Evolutionary conservation across 2,888 invertebrate species (phyloP).

Genomic region (Dynastes hyllus): DNA sequence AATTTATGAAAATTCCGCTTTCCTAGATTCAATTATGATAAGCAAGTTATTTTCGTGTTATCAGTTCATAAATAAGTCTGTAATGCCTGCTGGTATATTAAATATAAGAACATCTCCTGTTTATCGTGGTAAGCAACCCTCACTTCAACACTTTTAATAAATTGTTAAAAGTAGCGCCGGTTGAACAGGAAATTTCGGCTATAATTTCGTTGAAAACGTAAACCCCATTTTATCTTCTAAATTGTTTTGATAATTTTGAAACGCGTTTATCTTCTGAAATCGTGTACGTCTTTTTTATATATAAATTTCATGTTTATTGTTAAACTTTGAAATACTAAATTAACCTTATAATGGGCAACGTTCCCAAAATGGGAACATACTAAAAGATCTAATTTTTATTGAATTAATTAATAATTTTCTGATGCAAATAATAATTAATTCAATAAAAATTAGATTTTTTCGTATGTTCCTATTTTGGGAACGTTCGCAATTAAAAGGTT

Average conservation of each 20-base stretch:
- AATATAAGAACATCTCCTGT: slow-evolving; percentile 61
- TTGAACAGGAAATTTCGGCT: slow-evolving; percentile 52
- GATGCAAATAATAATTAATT: no score
- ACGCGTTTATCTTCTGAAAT: neutral
- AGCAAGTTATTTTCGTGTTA: slow-evolving; percentile 67
- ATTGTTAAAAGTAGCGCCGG: slow-evolving; percentile 46
- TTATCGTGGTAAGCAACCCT: slow-evolving; percentile 62
- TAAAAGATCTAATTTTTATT: no score
- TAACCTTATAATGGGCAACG: no score
- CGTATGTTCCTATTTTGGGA: no score
- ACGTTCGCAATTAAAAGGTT: no score
- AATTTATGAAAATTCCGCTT: slow-evolving; percentile 49
- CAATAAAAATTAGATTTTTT: no score
- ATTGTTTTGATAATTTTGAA: slow-evolving; percentile 24
- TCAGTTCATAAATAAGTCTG: slow-evolving; percentile 68
- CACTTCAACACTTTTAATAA: slow-evolving; percentile 59
- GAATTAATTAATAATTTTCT: no score
- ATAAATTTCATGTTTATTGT: no score
- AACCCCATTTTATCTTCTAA: slow-evolving; percentile 37
- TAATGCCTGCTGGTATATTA: slow-evolving; percentile 63
- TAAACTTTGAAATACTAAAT: no score
- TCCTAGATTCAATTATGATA: slow-evolving; percentile 71
- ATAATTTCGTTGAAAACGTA: slow-evolving; percentile 31
- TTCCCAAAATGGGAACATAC: no score
- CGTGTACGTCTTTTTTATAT: no score